Evolutionary conservation across 2,113 vertebrate species (phyloP).

Genomic region (Indicator maculatus): DNA sequence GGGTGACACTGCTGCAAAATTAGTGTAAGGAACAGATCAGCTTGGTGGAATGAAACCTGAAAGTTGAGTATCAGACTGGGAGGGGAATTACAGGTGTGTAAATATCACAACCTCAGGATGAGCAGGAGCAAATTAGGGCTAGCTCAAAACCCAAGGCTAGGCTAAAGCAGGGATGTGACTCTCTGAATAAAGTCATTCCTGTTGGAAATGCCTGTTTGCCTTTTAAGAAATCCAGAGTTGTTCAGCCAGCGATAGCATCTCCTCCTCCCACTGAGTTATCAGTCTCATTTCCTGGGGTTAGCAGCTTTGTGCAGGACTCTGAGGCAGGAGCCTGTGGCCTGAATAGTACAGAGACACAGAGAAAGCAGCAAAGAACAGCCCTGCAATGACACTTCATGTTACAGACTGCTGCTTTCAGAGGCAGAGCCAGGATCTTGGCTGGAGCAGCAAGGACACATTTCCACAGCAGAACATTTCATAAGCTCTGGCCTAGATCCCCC

Average conservation of each 20-base stretch:
- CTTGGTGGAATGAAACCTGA: background rate
- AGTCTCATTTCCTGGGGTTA: background rate
- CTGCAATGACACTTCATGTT: background rate
- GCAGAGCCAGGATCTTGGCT: background rate
- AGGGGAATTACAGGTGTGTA: background rate
- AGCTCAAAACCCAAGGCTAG: background rate
- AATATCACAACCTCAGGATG: background rate
- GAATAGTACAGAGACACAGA: fast-evolving
- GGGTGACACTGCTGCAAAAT: background rate
- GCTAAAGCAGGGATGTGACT: background rate
- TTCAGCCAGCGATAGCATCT: background rate
- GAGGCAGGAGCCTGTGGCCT: background rate
- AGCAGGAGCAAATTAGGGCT: background rate
- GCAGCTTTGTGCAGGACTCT: background rate
- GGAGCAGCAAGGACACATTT: background rate
- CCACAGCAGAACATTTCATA: background rate
- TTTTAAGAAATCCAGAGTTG: background rate
- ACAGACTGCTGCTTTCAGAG: background rate
- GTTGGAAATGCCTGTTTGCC: background rate
- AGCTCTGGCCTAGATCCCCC: constrained; percentile 20
- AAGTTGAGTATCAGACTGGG: background rate
- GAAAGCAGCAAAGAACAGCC: background rate
- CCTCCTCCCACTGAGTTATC: background rate
- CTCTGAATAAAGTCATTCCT: fast-evolving
- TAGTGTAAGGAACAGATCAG: background rate